phyloP scores from a whole-genome alignment of 2,797 vertebrate species.

The Odontamblyopus lacepedii region DNA sequence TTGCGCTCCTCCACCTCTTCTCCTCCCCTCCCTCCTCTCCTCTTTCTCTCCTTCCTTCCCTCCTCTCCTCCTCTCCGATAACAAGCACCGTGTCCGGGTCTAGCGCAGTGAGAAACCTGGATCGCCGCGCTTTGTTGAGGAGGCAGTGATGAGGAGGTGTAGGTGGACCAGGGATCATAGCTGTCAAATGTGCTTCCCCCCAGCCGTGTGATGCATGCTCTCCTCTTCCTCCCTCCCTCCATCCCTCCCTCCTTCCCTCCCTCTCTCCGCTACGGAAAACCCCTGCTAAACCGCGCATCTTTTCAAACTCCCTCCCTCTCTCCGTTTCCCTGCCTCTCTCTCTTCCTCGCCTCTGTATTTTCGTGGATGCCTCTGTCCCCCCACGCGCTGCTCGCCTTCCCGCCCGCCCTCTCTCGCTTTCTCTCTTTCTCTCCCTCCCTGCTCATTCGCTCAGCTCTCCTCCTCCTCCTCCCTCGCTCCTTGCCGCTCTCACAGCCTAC shows the following conservation, averaged over 20 bases:
- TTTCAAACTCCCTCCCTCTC: constrained; percentile 38
- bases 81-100: constrained; percentile 1
- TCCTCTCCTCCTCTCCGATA: neutral
- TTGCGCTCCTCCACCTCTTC: neutral
- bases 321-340: constrained; percentile 67
- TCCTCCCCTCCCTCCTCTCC: neutral
- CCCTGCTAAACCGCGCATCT: constrained; percentile 24
- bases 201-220: constrained; percentile 43
- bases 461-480: constrained; percentile 53
- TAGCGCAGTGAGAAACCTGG: constrained; percentile 3
- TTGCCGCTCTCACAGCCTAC: constrained; percentile 65
- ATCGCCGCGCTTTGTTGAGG: neutral
- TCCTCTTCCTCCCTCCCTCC: neutral
- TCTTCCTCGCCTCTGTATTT: constrained; percentile 50
- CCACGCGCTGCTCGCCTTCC: constrained; percentile 24
- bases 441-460: constrained; percentile 48
- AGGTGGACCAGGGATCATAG: constrained; percentile 51
- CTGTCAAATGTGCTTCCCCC: constrained; percentile 69
- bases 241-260: neutral
- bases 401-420: neutral
- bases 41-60: neutral
- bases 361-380: constrained; percentile 70
- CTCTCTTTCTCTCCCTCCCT: constrained; percentile 21
- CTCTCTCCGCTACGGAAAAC: constrained; percentile 10
- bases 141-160: constrained; percentile 31